These are phyloP conservation scores for Corythoichthys intestinalis DNA, from an alignment of 2,113 vertebrate species.

Conservation along the genomic window DNA sequence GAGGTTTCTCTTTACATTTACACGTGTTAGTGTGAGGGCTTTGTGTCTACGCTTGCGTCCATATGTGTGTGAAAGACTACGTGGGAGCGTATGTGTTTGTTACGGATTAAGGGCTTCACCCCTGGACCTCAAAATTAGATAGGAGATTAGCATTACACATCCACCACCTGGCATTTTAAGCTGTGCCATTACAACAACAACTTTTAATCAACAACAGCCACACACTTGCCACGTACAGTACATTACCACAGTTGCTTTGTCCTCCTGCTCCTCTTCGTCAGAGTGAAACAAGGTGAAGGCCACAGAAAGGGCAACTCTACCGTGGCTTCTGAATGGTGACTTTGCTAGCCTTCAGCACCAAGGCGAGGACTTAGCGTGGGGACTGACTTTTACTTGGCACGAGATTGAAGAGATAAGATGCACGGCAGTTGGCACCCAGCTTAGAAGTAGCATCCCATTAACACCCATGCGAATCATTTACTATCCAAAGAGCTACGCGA, in stretches of 20 bases:
- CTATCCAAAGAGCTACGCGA: slow-evolving; percentile 16
- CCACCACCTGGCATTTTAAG: slow-evolving; percentile 73
- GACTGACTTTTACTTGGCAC: slow-evolving; percentile 58
- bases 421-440: slow-evolving; percentile 36
- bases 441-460: slow-evolving; percentile 55
- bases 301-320: slow-evolving; percentile 14
- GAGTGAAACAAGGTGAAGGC: slow-evolving; percentile 1
- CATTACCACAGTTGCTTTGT: slow-evolving; percentile 35
- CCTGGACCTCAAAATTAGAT: slow-evolving; percentile 71
- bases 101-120: slow-evolving; percentile 73
- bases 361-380: slow-evolving; percentile 42
- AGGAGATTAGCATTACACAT: slow-evolving; percentile 69
- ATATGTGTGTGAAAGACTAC: slow-evolving; percentile 35
- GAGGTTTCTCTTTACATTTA: not conserved
- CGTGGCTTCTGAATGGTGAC: slow-evolving; percentile 38
- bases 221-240: slow-evolving; percentile 61
- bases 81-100: slow-evolving; percentile 58
- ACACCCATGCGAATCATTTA: slow-evolving; percentile 47
- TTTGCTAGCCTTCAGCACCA: slow-evolving; percentile 38
- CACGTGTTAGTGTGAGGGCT: not conserved
- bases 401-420: slow-evolving; percentile 23
- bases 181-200: slow-evolving; percentile 69
- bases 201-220: slow-evolving; percentile 69
- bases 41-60: not conserved
- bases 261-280: not conserved